Base-by-base conservation (phyloP, 1,140 invertebrate species). In the Gonioctena quinquepunctata region DNA sequence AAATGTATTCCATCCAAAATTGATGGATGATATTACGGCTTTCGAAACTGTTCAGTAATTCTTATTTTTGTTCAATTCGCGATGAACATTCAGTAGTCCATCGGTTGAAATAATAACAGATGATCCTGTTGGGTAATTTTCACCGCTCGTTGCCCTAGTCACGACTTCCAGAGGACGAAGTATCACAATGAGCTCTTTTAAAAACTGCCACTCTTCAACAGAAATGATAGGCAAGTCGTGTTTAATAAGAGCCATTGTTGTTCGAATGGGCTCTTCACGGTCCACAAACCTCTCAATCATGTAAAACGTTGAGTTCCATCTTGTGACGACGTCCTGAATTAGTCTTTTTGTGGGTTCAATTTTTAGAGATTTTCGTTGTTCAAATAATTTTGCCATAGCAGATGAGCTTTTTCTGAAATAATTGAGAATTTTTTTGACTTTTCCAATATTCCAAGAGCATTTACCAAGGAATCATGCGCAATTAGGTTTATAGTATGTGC, bases 251-350 rank as follows among this genome's bases (percentile, higher is more conserved):
- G 70, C 60, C 48, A 75, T 33, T 16, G 50, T 54, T 22, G 11
- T 70, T 28, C 54, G 13, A 16, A 70, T 57, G 3, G 65, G 23
- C 27, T 76, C 33, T 65, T 74, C 72, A 59, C 80, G 65, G 62
- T 68, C 42, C 5, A 72, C 50, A 61, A 72, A 70, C 61, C 62
- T 70, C n/a, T 65, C 52, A 11, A 72, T 21, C 71, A 69, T 72
- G 26, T 48, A 69, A 65, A 69, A 16, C 1, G 71, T 64, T 8
- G 71, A 65, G 49, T 72, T 72, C 70, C 70, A 72, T 21, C 70
- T 60, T 18, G 60, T 72, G 11, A 27, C 1, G 4, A 62, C 60
- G 25, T 64, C 59, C 18, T 68, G 54, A 16, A 71, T 71, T 8
- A 52, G 56, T 66, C 68, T 68, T 68, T 33, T 42, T 16, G 23